phyloP scores from a whole-genome alignment of 2,797 vertebrate genomes.

The Tadarida brasiliensis region DNA sequence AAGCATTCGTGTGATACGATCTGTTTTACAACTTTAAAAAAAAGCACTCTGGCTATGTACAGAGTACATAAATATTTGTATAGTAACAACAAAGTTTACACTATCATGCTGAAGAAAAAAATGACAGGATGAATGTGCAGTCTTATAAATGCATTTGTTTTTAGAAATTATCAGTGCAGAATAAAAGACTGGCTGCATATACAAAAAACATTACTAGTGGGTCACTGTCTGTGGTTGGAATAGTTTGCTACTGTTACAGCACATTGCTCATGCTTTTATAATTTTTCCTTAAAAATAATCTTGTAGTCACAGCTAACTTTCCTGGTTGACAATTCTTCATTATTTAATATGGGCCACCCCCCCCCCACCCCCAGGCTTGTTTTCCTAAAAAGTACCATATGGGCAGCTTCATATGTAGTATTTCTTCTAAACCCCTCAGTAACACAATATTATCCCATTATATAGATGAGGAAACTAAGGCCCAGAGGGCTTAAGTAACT shows the following conservation, averaged over 20 bases:
- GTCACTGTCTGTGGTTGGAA: background rate
- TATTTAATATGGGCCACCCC: background rate
- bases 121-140: background rate
- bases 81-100: background rate
- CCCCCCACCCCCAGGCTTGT: background rate
- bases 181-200: background rate
- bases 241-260: background rate
- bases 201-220: background rate
- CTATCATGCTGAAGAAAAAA: background rate
- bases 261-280: slow-evolving; percentile 15
- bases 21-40: slow-evolving; percentile 43
- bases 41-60: background rate
- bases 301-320: background rate
- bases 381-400: slow-evolving; percentile 2
- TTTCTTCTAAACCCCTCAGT: background rate
- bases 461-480: background rate
- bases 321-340: background rate
- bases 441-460: background rate
- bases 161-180: background rate
- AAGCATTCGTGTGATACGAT: slow-evolving; percentile 48
- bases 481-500: background rate
- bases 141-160: slow-evolving; percentile 44
- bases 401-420: background rate
- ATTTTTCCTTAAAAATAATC: slow-evolving; percentile 51
- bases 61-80: slow-evolving; percentile 51